Evolutionary conservation across 2,113 vertebrate genomes (phyloP).

Genomic region (Lonchura striata): DNA sequence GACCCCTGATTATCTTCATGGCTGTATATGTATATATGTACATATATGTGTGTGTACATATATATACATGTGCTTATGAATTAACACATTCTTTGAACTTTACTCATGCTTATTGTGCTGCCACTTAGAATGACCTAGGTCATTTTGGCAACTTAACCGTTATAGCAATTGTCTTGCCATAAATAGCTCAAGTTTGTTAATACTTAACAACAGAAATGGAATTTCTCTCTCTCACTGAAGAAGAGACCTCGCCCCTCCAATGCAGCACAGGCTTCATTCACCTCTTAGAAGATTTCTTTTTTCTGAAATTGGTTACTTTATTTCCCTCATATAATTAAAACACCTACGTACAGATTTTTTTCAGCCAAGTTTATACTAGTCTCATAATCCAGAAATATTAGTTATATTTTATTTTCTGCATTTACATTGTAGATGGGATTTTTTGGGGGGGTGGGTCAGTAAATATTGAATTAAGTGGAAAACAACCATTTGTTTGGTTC

Average conservation of each 20-base stretch:
- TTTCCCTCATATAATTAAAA: background rate
- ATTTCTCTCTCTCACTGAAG: background rate
- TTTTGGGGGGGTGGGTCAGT: background rate
- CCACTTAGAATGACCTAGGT: background rate
- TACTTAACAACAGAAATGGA: constrained; percentile 40
- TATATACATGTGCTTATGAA: background rate
- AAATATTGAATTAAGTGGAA: background rate
- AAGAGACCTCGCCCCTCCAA: background rate
- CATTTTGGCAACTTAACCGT: background rate
- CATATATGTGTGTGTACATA: background rate
- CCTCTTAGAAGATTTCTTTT: background rate
- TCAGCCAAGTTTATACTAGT: background rate
- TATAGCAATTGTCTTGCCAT: background rate
- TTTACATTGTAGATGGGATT: background rate
- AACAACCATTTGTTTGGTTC: background rate
- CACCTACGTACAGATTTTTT: background rate
- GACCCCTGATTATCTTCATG: background rate
- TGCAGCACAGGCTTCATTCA: background rate
- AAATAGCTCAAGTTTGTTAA: constrained; percentile 46
- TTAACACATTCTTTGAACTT: background rate
- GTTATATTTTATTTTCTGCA: background rate
- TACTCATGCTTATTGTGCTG: background rate
- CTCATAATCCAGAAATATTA: background rate
- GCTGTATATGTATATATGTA: background rate
- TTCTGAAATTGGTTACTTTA: background rate